Base-by-base conservation (phyloP, 2,797 vertebrate genomes). In the Anisognathus igniventris region DNA sequence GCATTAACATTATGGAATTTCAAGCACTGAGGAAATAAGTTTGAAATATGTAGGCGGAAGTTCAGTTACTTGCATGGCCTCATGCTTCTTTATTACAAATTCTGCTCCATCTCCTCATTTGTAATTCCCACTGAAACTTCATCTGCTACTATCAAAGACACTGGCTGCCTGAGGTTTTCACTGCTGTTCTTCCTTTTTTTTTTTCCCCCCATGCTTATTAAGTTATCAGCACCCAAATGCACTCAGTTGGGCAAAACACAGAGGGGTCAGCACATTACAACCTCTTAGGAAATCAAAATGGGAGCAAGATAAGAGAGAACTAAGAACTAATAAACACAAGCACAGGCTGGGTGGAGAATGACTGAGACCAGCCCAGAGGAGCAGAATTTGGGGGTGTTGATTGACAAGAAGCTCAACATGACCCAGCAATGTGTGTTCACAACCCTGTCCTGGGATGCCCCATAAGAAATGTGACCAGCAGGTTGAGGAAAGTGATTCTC, bases 61-160 rank as follows among this genome's bases (percentile, higher is more conserved):
- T 82, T 90, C 75, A 89, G 61, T 54, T 76, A 44, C 81, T 88
- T 82, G 50, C 47, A 50, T 1, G 14, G 74, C 2, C 3, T 31
- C 5, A 4, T 65, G 68, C 39, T 57, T 80, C 92, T 82, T 73
- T 77, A 94, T 89, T 91, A 85, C 78, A 92, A 87, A 95, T 93
- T 95, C 86, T 79, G 71, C 86, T 92, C 77, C 75, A 44, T 64
- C 67, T 82, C 67, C 67, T 94, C 90, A 86, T 91, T 83, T 91
- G 70, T 88, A 95, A 95, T 94, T 95, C 94, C 88, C 86, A 80
- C 19, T 91, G 88, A 94, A 95, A 91, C 31, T 82, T 91, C 75
- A 64, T 67, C 75, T 74, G 44, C 54, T 88, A 3, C 67, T 85
- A 74, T 85, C 74, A 95, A 92, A 94, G 83, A 74, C 85, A 22